Base-by-base conservation (phyloP, 2,797 vertebrate genomes). In the Morus bassanus region DNA sequence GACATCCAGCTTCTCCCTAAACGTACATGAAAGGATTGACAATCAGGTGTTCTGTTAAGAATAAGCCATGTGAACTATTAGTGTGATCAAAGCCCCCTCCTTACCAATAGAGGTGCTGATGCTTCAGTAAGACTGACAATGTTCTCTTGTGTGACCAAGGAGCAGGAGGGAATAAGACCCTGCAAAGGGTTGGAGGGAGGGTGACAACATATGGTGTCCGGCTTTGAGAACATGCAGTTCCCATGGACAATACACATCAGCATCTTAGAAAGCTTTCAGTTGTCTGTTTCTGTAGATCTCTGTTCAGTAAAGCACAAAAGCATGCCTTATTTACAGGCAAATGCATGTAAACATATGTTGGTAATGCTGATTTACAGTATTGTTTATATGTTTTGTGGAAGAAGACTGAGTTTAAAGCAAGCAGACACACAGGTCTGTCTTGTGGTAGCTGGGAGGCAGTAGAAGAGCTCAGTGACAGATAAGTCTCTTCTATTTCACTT, bases 21-120 rank as follows among this genome's bases (percentile, higher is more conserved):
- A 48, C 0, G 0, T 27, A 13, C 0, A 2, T 39, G 64, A 28
- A 35, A 50, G 24, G n/a, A 76, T 24, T 31, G 41, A 54, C 35
- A 27, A 11, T 33, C 10, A 8, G 15, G 23, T 83, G 18, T 22
- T 60, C 41, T 76, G n/a, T 46, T 50, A 74, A 46, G 33, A 70
- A 24, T 14, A 76, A 85, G 22, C 39, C 5, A 3, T 16, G 16
- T 28, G 9, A 56, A 65, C 21, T 16, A 22, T 33, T 31, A 48
- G 16, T 0, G 1, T 61, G 13, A 39, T 43, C 24, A 63, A 53
- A 77, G n/a, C 7, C 22, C 25, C 8, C 43, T 41, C 30, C 27
- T 64, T 74, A 53, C 25, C 39, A 28, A 1, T 4, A 53, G 28
- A 64, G 24, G 17, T 43, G 18, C 17, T 70, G 63, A 35, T 54